Base-by-base conservation (phyloP, 2,888 invertebrate species). In the Neoaliturus tenellus region DNA sequence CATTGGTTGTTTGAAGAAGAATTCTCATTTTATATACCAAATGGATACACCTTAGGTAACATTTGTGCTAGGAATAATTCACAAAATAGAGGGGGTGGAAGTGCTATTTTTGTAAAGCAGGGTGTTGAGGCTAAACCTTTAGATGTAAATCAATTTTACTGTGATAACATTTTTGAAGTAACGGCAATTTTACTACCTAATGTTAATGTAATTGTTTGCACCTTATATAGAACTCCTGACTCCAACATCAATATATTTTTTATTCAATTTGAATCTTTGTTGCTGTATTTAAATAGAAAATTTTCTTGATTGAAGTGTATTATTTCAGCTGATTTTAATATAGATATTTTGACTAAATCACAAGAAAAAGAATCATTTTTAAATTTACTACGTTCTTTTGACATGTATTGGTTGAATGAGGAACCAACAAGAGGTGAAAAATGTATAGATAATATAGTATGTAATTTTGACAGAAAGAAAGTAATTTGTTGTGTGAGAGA, bases 1-100 rank as follows among this genome's bases (percentile, higher is more conserved):
- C 69, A 69, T 33, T 39, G 41, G 71, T 39, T 71, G 41, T 71
- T 39, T 71, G 71, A 71, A 20, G 39, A 28, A 39, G 23, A 71
- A 71, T n/a, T 39, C 23, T 41, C 39, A n/a, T 41, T 71, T 23
- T 71, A 71, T 20, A 39, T 71, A 5, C 71, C 41, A 3, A 41
- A 4, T 39, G 41, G 41, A 17, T 71, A 14, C 41, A 71, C n/a
- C 23, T 1, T 71, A 8, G 20, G 33, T 8, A 39, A n/a, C 17
- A 39, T 71, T 20, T 71, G 39, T 23, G 2, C 2, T 23, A n/a
- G 71, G 71, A 39, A 41, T n/a, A 71, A n/a, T 23, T 35, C 23
- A 6, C 10, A 8, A 14, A 31, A 5, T 20, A 69, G 31, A 69
- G 69, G 69, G 3, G 71, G 41, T 35, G 71, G 71, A 4, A 71